Evolutionary conservation across 1,140 invertebrate species (phyloP).

Genomic region (Drosophila busckii): DNA sequence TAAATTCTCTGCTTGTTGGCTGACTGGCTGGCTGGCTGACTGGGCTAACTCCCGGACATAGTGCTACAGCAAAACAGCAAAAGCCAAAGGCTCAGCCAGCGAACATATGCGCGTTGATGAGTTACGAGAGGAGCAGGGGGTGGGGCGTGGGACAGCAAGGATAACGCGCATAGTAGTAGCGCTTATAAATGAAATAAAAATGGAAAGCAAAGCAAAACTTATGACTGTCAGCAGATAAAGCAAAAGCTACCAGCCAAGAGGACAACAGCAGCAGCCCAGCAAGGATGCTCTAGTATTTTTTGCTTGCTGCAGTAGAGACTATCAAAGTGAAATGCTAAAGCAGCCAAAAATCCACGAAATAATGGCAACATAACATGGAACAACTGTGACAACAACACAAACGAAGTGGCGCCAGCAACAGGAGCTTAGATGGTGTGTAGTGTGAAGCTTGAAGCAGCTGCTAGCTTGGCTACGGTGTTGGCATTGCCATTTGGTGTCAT

Average conservation of each 20-base stretch:
- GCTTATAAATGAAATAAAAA: slow-evolving; percentile 68
- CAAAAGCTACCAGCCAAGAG: slow-evolving; percentile 60
- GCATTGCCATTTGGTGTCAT: slow-evolving; percentile 70
- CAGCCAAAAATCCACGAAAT: slow-evolving; percentile 76
- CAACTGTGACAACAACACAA: slow-evolving; percentile 65
- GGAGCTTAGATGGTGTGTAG: neutral
- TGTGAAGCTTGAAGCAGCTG: neutral
- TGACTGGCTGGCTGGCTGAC: slow-evolving; percentile 16
- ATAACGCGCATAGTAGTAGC: slow-evolving; percentile 14
- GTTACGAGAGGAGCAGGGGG: slow-evolving; percentile 33
- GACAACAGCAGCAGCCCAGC: slow-evolving; percentile 8
- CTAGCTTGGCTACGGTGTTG: slow-evolving; percentile 67
- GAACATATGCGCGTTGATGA: slow-evolving; percentile 74
- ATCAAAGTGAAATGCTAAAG: slow-evolving; percentile 77
- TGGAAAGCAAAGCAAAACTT: slow-evolving; percentile 76
- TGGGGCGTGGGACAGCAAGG: slow-evolving; percentile 3
- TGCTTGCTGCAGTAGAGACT: slow-evolving; percentile 30
- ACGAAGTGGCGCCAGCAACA: slow-evolving; percentile 12
- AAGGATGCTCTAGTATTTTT: slow-evolving; percentile 12
- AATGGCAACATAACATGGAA: slow-evolving; percentile 75
- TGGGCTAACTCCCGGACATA: neutral
- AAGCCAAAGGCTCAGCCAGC: slow-evolving; percentile 22
- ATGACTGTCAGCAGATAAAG: slow-evolving; percentile 74
- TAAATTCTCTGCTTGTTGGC: slow-evolving; percentile 53
- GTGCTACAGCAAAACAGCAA: neutral